Evolutionary conservation across 2,113 vertebrate genomes (phyloP), one percentile per base, ranked within the genome.

Genomic region (Cryptomyrus ogoouensis): DNA sequence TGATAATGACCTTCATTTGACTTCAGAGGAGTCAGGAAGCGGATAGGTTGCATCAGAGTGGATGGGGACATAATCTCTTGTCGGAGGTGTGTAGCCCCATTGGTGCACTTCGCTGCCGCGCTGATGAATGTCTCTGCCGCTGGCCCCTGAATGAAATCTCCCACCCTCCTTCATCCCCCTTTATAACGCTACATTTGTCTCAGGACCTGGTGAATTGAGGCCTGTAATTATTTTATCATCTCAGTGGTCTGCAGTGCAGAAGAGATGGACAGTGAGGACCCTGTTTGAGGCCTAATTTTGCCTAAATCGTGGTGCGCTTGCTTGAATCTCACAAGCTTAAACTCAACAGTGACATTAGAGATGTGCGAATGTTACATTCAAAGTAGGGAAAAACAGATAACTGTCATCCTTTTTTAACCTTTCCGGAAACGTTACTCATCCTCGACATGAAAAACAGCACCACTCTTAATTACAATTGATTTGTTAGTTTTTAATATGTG

Each of bases 111-210:
- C 88, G 84, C 42, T 90, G 58, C 74, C 39, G 77, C 90, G 83
- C 91, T 94, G 94, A 96, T 90, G 93, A 94, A 96, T 92, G 89
- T 92, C 93, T 92, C 93, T 93, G 94, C 93, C 90, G 90, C 93
- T 94, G 91, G 92, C 19, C 24, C 91, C 91, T 42, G 27, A 77
- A 15, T 53, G 85, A 56, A 53, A 88, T 46, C 91, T 93, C 80
- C 8, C 2, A 92, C 88, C 92, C 91, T 46, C 92, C 91, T 70
- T 90, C 83, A 91, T 91, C 13, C 0, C 90, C 89, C 93, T 90
- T 94, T 88, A 93, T 89, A 88, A 90, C 52, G 87, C 91, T 87
- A 88, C 89, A 93, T 96, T 94, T 92, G 93, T 96, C 94, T 95
- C 87, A 39, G 35, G 88, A 74, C 21, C 27, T 58, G 39, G 87